Evolutionary conservation across 64 coral and sea anemone species (phyloP).

Genomic region (Montipora capricornis): DNA sequence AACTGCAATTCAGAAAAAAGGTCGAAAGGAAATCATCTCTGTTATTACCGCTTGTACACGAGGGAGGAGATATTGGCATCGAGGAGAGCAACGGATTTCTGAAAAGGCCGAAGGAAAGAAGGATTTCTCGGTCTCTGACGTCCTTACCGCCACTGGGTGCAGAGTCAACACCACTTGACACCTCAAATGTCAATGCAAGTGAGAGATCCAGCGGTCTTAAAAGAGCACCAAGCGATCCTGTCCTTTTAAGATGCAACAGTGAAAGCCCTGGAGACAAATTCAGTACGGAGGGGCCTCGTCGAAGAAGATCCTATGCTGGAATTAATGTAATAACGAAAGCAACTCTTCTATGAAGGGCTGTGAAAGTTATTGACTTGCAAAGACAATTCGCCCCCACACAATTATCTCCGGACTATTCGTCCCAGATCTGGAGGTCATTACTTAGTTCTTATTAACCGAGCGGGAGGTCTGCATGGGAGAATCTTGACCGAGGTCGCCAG

Average conservation of each 20-base stretch:
- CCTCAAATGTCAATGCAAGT: not conserved
- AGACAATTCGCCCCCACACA: too few species aligned
- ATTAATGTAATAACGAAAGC: not conserved
- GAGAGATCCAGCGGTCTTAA: not conserved
- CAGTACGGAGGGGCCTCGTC: not conserved
- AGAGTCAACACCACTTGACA: not conserved
- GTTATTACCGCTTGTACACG: not conserved
- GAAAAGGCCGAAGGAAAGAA: not conserved
- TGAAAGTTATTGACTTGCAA: not conserved
- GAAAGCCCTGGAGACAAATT: not conserved
- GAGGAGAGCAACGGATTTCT: not conserved
- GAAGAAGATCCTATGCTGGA: not conserved
- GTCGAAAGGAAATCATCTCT: not conserved
- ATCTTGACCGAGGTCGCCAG: too few species aligned
- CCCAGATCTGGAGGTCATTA: too few species aligned
- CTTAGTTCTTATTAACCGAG: too few species aligned
- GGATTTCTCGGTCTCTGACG: not conserved
- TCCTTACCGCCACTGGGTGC: not conserved
- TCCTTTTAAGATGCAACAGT: not conserved
- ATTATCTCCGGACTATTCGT: too few species aligned
- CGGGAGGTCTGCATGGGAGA: too few species aligned
- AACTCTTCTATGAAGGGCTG: not conserved
- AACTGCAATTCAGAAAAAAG: constrained; percentile 18
- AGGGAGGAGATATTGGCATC: not conserved
- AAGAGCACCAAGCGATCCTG: not conserved